A percentile compares a stretch with the other conserved stretches of the same genome.
Conservation (phyloP, 2,888 invertebrate species). For the Fragum sueziense region DNA sequence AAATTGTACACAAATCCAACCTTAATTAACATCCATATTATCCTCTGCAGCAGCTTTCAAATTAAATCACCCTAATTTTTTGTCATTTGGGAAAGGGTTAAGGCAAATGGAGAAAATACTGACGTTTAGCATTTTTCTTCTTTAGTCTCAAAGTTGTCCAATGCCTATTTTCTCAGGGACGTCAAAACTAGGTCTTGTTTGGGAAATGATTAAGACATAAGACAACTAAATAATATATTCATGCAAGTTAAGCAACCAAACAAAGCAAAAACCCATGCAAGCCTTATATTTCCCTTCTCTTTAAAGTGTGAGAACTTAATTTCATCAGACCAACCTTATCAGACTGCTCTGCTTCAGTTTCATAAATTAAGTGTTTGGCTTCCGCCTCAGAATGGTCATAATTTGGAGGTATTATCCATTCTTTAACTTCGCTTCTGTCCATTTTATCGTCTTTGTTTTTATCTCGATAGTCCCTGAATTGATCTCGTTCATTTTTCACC, state of each 20-base stretch:
- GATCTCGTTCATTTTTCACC: conserved; percentile 96
- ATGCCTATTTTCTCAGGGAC: too few species aligned
- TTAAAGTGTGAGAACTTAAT: not conserved
- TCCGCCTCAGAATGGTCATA: conserved; percentile 99
- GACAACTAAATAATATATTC: not conserved
- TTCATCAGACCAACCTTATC: conserved; percentile 85
- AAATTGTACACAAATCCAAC: too few species aligned
- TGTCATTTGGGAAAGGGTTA: too few species aligned
- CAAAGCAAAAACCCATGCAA: conserved; percentile 1
- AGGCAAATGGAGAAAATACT: too few species aligned
- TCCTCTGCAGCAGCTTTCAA: too few species aligned
- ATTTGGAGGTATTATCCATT: conserved; percentile 96
- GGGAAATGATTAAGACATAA: too few species aligned
- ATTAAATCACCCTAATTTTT: too few species aligned
- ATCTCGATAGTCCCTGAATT: conserved; percentile 92
- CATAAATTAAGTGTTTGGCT: conserved; percentile 96
- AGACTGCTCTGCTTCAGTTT: conserved; percentile 88
- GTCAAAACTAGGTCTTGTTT: too few species aligned
- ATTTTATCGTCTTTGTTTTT: conserved; percentile 93
- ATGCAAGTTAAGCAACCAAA: conserved; percentile 6
- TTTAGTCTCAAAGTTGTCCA: too few species aligned
- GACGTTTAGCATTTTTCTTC: too few species aligned
- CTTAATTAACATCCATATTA: too few species aligned
- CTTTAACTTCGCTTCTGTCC: conserved; percentile 91
- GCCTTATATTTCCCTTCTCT: not conserved